Evolutionary conservation across 2,113 vertebrate species (phyloP).

Genomic region (Microtus oregoni): DNA sequence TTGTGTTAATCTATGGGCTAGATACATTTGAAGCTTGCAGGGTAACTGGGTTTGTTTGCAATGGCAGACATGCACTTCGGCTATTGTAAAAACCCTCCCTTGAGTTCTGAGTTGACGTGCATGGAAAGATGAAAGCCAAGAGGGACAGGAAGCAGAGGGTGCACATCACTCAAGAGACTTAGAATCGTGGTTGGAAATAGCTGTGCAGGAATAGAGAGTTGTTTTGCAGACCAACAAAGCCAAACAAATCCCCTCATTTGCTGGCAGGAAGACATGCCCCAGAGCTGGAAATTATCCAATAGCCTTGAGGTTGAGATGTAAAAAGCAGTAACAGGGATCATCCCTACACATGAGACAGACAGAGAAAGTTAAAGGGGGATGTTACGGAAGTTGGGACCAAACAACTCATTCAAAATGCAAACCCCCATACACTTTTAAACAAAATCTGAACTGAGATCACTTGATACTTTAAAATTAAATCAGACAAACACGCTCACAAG

Average conservation of each 20-base stretch:
- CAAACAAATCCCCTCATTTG: background rate
- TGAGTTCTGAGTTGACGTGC: background rate
- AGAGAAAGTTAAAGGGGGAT: background rate
- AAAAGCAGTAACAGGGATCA: fast-evolving
- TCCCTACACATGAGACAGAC: fast-evolving
- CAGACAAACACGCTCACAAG: background rate
- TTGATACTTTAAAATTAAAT: constrained; percentile 31
- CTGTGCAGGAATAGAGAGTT: background rate
- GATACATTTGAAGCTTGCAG: background rate
- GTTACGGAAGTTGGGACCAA: background rate
- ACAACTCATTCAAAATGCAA: background rate
- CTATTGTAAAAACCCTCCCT: background rate
- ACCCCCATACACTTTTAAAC: background rate
- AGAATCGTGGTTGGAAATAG: background rate
- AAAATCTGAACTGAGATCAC: constrained; percentile 9
- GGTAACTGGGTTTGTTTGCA: background rate
- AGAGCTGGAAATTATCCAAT: background rate
- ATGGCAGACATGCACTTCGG: background rate
- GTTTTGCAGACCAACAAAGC: background rate
- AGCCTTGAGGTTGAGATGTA: background rate
- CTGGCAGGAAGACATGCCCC: background rate
- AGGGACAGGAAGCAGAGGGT: background rate
- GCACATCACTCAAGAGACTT: background rate
- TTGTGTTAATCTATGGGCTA: background rate
- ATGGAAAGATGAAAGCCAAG: background rate